Evolutionary conservation across 2,797 vertebrate genomes (phyloP).

Genomic region (Sphenopsis melanotis): DNA sequence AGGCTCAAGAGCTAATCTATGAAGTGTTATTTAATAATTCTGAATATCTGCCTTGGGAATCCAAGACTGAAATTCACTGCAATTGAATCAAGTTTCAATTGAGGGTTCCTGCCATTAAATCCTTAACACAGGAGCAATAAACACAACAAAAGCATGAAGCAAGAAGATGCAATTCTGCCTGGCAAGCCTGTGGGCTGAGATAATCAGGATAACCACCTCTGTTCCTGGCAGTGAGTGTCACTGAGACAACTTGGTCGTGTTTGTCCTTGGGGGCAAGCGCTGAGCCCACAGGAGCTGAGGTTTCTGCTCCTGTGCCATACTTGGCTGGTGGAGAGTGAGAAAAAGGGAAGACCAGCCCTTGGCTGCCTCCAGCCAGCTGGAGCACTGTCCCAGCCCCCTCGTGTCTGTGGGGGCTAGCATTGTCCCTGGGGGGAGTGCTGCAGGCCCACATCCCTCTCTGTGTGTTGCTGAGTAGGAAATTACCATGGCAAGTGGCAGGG

Average conservation of each 20-base stretch:
- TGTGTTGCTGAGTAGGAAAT: neutral
- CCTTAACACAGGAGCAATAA: neutral
- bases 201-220: neutral
- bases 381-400: no score
- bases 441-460: neutral
- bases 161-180: neutral
- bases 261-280: neutral
- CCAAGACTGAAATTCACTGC: neutral
- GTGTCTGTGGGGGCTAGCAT: rapidly evolving
- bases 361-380: neutral
- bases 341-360: neutral
- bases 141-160: neutral
- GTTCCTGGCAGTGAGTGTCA: neutral
- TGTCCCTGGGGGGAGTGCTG: neutral
- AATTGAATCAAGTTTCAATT: neutral
- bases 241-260: neutral
- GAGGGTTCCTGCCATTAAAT: neutral
- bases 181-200: neutral
- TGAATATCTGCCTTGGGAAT: neutral
- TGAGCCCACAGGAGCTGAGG: neutral
- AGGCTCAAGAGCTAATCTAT: neutral
- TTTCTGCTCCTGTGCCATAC: neutral
- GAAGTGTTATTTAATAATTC: neutral
- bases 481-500: rapidly evolving
- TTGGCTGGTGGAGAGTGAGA: neutral